These are phyloP conservation scores for Megaceryle maxima DNA, from an alignment of 2,113 vertebrate genomes.

Conservation along the genomic window DNA sequence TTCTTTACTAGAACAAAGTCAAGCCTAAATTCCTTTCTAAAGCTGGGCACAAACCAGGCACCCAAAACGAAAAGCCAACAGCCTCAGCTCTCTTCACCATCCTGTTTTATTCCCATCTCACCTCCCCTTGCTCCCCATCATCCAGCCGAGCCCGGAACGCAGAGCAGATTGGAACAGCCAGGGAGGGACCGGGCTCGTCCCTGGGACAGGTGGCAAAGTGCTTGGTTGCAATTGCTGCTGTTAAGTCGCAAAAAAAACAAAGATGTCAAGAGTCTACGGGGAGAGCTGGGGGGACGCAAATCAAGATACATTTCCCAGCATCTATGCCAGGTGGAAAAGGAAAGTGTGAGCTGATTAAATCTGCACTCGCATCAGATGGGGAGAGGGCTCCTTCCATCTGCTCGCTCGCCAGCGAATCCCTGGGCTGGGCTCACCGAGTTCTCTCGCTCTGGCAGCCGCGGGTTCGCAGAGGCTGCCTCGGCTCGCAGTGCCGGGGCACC, in stretches of 20 bases:
- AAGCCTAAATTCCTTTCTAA: not conserved
- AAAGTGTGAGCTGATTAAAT: conserved; percentile 52
- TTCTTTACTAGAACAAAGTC: not conserved
- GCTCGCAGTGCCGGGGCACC: not conserved
- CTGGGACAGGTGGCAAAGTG: conserved; percentile 24
- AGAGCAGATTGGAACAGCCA: not conserved
- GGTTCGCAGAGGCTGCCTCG: not conserved
- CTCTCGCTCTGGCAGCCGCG: not conserved
- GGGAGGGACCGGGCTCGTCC: not conserved
- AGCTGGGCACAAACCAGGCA: not conserved
- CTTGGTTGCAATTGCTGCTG: not conserved
- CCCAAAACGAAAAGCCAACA: not conserved
- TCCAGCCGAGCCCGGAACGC: not conserved
- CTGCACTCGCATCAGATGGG: conserved; percentile 22
- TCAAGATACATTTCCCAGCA: conserved; percentile 32
- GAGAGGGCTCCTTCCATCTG: conserved; percentile 60
- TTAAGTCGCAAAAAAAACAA: conserved; percentile 28
- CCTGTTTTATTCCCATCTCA: not conserved
- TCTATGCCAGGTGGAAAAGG: conserved; percentile 36
- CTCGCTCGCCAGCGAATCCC: not conserved
- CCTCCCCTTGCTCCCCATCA: not conserved
- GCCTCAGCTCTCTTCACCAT: not conserved
- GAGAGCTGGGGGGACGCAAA: conserved; percentile 32
- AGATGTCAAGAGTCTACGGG: conserved; percentile 27
- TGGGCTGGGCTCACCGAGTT: not conserved